Percentiles rank a stretch among this genome's conserved stretches.
phyloP scores from a whole-genome alignment of 2,888 invertebrate genomes.

The Drosophila helvetica region DNA sequence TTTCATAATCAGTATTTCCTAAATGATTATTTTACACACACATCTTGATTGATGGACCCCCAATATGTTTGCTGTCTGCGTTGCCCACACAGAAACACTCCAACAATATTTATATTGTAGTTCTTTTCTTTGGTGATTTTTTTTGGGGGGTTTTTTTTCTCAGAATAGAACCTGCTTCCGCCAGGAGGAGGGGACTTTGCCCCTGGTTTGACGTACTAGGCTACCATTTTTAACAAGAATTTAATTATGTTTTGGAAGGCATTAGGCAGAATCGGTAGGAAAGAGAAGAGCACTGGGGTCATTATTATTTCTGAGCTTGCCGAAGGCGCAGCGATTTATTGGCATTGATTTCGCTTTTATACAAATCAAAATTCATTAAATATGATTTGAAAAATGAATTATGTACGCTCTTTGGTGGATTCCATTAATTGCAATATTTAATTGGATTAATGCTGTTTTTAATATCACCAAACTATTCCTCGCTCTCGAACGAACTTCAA shows the following conservation, averaged over 20 bases:
- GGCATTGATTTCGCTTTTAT: constrained; percentile 16
- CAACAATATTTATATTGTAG: constrained; percentile 18
- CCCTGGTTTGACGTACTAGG: constrained; percentile 44
- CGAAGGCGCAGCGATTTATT: constrained; percentile 36
- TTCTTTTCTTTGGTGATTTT: constrained; percentile 38
- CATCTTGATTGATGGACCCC: constrained; percentile 54
- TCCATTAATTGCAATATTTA: neutral
- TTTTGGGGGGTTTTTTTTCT: constrained; percentile 3
- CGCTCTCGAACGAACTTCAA: neutral
- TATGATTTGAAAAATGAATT: neutral
- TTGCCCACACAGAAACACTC: constrained; percentile 30
- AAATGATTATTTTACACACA: constrained; percentile 8
- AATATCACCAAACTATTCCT: no score
- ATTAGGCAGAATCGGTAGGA: constrained; percentile 23
- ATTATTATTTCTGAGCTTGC: constrained; percentile 20
- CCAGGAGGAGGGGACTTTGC: constrained; percentile 7
- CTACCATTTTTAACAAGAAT: constrained; percentile 52
- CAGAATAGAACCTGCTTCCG: constrained; percentile 42
- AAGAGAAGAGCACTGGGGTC: constrained; percentile 15
- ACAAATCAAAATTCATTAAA: neutral
- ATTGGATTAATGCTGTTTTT: neutral
- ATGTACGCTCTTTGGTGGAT: constrained; percentile 9
- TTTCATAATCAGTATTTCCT: constrained; percentile 1
- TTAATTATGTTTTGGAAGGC: constrained; percentile 46
- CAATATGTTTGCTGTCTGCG: constrained; percentile 59